These are phyloP conservation scores for Chesias legatella DNA, from an alignment of 2,888 invertebrate genomes.

Conservation along the genomic window DNA sequence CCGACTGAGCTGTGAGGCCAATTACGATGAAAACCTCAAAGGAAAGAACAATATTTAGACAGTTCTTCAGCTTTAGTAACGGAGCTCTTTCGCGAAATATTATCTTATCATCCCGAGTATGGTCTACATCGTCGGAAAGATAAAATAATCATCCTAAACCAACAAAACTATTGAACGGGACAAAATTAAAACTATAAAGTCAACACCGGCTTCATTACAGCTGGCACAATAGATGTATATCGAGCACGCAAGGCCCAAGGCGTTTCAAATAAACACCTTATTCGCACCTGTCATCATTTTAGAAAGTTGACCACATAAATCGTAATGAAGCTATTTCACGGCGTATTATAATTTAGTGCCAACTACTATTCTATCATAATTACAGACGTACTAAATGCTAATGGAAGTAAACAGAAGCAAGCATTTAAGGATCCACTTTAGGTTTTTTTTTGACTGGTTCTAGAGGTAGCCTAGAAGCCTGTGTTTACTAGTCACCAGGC, in stretches of 20 bases:
- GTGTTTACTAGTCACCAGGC: too few species aligned
- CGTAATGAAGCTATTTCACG: constrained; percentile 38
- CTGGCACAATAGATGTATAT: constrained; percentile 30
- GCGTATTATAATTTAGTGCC: constrained; percentile 27
- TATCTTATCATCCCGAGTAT: neutral
- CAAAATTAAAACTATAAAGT: constrained; percentile 7
- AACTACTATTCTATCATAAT: constrained; percentile 26
- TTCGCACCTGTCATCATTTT: constrained; percentile 45
- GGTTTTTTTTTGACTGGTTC: too few species aligned
- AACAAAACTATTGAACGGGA: constrained; percentile 7
- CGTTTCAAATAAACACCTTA: constrained; percentile 50
- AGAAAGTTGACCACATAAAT: constrained; percentile 41
- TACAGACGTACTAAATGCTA: too few species aligned
- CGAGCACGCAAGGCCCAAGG: constrained; percentile 38
- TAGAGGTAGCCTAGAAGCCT: too few species aligned
- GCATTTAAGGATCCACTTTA: too few species aligned
- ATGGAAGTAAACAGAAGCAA: too few species aligned
- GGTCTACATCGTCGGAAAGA: neutral
- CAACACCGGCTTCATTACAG: constrained; percentile 21
- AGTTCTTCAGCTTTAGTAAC: too few species aligned
- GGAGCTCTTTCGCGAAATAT: neutral
- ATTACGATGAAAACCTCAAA: too few species aligned
- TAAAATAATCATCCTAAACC: constrained; percentile 4
- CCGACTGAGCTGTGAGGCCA: too few species aligned
- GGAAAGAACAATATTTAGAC: too few species aligned